Percentiles rank a stretch among this genome's conserved stretches.
Evolutionary conservation across 2,888 invertebrate species (phyloP).

Genomic region (Cephalotes varians): DNA sequence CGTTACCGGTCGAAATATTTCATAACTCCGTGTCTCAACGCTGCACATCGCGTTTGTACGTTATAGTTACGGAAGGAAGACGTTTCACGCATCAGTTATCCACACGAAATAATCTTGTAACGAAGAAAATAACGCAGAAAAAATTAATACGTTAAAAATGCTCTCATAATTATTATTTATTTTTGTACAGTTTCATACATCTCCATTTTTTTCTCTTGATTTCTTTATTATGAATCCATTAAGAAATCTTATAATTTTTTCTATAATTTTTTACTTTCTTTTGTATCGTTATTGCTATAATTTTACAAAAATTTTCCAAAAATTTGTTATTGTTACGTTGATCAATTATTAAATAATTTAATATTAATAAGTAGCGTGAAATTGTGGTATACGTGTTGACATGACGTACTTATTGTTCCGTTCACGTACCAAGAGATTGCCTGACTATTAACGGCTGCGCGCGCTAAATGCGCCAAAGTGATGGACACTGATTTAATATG

Average conservation of each 20-base stretch:
- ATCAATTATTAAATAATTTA: slow-evolving; percentile 27
- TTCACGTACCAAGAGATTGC: slow-evolving; percentile 72
- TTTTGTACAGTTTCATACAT: neutral
- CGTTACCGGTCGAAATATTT: slow-evolving; percentile 73
- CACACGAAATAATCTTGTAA: slow-evolving; percentile 58
- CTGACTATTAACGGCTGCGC: slow-evolving; percentile 71
- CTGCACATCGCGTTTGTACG: slow-evolving; percentile 21
- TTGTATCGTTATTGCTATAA: neutral
- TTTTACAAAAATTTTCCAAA: slow-evolving; percentile 8
- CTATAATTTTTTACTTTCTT: neutral
- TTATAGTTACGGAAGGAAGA: slow-evolving; percentile 61
- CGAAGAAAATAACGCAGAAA: slow-evolving; percentile 39
- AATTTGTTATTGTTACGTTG: slow-evolving; percentile 13
- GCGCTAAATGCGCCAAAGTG: slow-evolving; percentile 68
- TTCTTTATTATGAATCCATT: neutral
- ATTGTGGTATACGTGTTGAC: slow-evolving; percentile 68
- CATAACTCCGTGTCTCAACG: slow-evolving; percentile 66
- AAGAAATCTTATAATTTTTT: neutral
- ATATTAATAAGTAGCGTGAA: slow-evolving; percentile 61
- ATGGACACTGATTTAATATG: slow-evolving; percentile 76
- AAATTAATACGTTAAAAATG: slow-evolving; percentile 4
- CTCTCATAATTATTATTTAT: neutral
- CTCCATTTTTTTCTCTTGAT: neutral
- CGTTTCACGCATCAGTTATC: slow-evolving; percentile 72
- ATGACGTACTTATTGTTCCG: slow-evolving; percentile 72